Base-by-base conservation (phyloP, 1,140 invertebrate species). In the Argopecten irradians region DNA sequence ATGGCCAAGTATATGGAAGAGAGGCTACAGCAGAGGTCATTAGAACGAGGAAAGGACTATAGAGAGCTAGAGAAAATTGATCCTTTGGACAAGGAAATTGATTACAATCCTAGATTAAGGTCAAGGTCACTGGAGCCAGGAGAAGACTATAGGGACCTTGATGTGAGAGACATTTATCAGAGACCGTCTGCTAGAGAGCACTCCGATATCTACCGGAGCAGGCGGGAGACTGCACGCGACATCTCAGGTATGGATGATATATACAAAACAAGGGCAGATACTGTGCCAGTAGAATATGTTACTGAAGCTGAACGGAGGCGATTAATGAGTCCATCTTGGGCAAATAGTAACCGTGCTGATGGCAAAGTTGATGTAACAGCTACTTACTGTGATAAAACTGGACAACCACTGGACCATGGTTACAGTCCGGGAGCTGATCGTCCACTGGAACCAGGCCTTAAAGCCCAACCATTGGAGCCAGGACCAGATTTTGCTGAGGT, bases 31-130 rank as follows among this genome's bases (percentile, higher is more conserved):
- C 22, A 85, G 14, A 82, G 83, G 46, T 71, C 88, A 34, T 35
- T 87, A 35, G 87, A 86, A 35, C 86, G 84, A 41, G 89, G 85
- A 43, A 71, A 36, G 39, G 87, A 90, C 19, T 88, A 32, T 71
- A 19, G 2, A 55, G 13, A 34, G 16, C 34, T 9, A 19, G 9
- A 36, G 46, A 55, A 84, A 43, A 5, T 32, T 34, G 82, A 39
- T 87, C 34, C 9, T 34, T 46, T 82, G 33, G 34, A 71, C 28
- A 35, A 34, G 22, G 11, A 36, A 84, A 36, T 84, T 84, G 34
- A 84, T 36, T 35, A 84, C 83, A 84, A 39, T 84, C 34, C 36
- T 14, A 84, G n/a, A 33, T 84, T 36, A 22, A 84, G 83, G 34
- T 39, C 34, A 84, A 39, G 39, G 71, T 36, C 34, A 87, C 34